Base-by-base conservation (phyloP, 2,113 vertebrate species). In the Chitala chitala region DNA sequence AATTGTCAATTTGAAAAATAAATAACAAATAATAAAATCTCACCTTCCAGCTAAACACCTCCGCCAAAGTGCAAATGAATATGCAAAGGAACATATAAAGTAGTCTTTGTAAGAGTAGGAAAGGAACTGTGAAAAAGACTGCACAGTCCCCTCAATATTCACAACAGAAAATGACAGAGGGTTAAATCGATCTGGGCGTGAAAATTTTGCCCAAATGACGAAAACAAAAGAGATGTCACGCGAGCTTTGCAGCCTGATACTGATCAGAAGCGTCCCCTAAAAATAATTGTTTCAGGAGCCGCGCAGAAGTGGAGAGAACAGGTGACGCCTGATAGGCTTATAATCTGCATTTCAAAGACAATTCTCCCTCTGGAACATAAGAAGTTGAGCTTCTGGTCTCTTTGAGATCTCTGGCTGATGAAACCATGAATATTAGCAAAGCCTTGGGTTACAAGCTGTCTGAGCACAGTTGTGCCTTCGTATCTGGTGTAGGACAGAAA, bases 301-400 rank as follows among this genome's bases (percentile, higher is more conserved):
- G 79, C 80, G 75, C 80, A 83, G 75, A 82, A 87, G 87, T 82
- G 85, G 83, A 78, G 72, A 77, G 76, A 64, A 85, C 87, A 89
- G 89, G 88, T 89, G 89, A 88, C 83, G 81, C 83, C 80, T 79
- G 80, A 88, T 77, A 73, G 80, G 77, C 82, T 77, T 31, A 46
- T 64, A 79, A 89, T 89, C 88, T 90, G 86, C 84, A 85, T 87
- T 86, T 86, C 86, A 89, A 87, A 90, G 84, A 76, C 68, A 65
- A 17, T 75, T 66, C 46, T 66, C 53, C 42, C 42, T 63, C 54
- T 70, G 44, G 10, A 71, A 20, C 46, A 33, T 31, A 56, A 71
- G 71, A 74, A 69, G 46, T 75, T 76, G 64, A 70, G 76, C 75
- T 77, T 48, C 33, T 63, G 58, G 74, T 46, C 42, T 44, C 77